Evolutionary conservation across 2,888 invertebrate species (phyloP).

Genomic region (Aethes cnicana): DNA sequence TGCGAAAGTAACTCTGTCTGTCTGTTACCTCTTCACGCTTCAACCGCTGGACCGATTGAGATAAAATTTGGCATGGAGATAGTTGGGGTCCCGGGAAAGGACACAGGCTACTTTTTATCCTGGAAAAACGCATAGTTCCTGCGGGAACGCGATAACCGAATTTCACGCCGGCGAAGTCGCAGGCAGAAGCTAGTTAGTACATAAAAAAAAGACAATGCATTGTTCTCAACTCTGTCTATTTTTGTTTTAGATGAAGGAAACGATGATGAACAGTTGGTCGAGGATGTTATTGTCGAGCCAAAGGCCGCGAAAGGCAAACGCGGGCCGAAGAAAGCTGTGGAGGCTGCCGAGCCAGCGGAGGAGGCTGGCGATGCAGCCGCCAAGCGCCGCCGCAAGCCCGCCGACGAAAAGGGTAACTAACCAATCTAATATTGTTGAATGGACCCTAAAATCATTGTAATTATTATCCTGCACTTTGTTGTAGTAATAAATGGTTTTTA

Average conservation of each 20-base stretch:
- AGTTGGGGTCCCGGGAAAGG: too few species aligned
- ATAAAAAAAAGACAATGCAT: too few species aligned
- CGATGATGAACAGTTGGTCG: conserved; percentile 46
- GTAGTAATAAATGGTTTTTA: conserved; percentile 70
- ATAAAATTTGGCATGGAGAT: too few species aligned
- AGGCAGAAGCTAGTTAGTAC: too few species aligned
- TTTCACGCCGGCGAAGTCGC: too few species aligned
- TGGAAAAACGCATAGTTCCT: too few species aligned
- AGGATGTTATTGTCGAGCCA: conserved; percentile 45
- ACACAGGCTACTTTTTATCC: too few species aligned
- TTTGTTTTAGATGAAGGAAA: conserved; percentile 45
- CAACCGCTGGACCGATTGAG: too few species aligned
- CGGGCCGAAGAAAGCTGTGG: conserved; percentile 59
- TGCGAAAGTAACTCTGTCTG: too few species aligned
- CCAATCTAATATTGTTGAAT: conserved; percentile 51
- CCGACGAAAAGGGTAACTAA: conserved; percentile 77
- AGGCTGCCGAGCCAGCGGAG: conserved; percentile 50
- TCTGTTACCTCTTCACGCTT: too few species aligned
- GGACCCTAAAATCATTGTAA: conserved; percentile 42
- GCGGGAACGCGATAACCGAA: too few species aligned
- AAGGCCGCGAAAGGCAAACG: conserved; percentile 64
- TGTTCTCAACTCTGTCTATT: neutral
- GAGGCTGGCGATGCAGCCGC: conserved; percentile 59
- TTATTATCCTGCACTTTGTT: conserved; percentile 65
- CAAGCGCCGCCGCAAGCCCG: conserved; percentile 66